A percentile compares a stretch with the other conserved stretches of the same genome.
Conservation (phyloP, 2,888 invertebrate genomes). For the Drosophila peninsularis region DNA sequence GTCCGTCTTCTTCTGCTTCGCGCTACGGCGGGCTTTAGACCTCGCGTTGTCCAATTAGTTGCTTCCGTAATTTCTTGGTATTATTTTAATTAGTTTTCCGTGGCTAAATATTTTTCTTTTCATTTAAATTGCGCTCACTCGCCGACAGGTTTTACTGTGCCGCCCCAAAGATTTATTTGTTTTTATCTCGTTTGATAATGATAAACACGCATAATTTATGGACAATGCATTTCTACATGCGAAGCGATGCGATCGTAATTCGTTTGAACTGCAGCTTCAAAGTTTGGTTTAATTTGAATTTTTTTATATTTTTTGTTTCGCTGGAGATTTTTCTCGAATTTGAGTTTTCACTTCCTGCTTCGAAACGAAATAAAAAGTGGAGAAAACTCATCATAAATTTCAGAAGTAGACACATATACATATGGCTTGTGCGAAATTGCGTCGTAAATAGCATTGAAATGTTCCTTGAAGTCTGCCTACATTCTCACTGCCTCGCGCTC, state of each 20-base stretch:
- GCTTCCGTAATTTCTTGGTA: constrained; percentile 81
- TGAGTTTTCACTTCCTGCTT: constrained; percentile 31
- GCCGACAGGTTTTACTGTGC: constrained; percentile 56
- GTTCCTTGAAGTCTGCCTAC: constrained; percentile 52
- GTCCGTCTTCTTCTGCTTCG: not conserved
- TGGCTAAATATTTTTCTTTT: constrained; percentile 23
- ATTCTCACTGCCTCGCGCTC: not conserved
- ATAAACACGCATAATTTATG: constrained; percentile 69
- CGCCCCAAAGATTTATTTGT: constrained; percentile 66
- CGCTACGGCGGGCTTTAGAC: constrained; percentile 21
- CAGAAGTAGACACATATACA: constrained; percentile 22
- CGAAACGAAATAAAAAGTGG: constrained; percentile 8
- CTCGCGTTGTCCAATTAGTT: constrained; percentile 66
- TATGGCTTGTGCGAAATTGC: constrained; percentile 53
- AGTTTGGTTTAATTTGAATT: constrained; percentile 10
- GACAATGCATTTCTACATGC: constrained; percentile 45
- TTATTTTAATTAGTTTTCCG: constrained; percentile 73
- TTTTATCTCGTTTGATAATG: constrained; percentile 23
- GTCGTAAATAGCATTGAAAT: constrained; percentile 56
- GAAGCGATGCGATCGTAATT: constrained; percentile 57
- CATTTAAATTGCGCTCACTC: constrained; percentile 65
- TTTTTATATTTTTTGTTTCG: constrained; percentile 1
- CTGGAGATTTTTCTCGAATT: constrained; percentile 1
- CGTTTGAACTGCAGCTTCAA: constrained; percentile 31
- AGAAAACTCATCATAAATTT: constrained; percentile 49